Evolutionary conservation across 2,113 vertebrate genomes (phyloP), one percentile per base, ranked within the genome.

Genomic region (Zosterops hypoxanthus): DNA sequence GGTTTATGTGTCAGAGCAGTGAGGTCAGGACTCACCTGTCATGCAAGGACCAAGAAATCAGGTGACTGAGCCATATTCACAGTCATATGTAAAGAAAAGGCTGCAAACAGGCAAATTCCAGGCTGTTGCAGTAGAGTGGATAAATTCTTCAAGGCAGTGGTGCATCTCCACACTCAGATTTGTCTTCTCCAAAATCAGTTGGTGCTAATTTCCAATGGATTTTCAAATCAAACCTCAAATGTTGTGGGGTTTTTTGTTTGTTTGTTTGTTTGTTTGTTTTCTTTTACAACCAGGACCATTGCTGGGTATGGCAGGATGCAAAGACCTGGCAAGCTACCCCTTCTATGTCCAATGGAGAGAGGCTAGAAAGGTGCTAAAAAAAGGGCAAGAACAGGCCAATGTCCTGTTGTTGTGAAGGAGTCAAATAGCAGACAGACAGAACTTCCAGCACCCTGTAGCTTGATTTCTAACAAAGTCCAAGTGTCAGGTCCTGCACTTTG

Each of bases 301-400:
- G 29, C 65, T 80, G 68, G 20, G 1, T 6, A 47, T 6, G 13
- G 28, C 22, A 55, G 1, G 3, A 81, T 29, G 21, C 6, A 44
- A 71, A 52, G 59, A 36, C 33, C 42, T 6, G 2, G 14, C 0
- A 0, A 72, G 14, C 41, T 50, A 68, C 25, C 12, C 14, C 25
- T 76, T 55, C 25, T 31, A 5, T 47, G 60, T 41, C 44, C 3
- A 1, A 49, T 6, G 12, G 49, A 49, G 59, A 83, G 19, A 82
- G 26, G 55, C n/a, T 88, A 53, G 49, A 85, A 79, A 90, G 23
- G 52, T 64, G 61, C 26, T 24, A 42, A 31, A 68, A 71, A 68
- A 28, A 22, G 46, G 29, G 50, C 36, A 64, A 61, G 36, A 44
- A 36, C 19, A 53, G 50, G n/a, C 28, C 42, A 41, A 28, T 1